These are phyloP conservation scores for Notothenia rossii DNA, from an alignment of 2,113 vertebrate species.

Conservation along the genomic window DNA sequence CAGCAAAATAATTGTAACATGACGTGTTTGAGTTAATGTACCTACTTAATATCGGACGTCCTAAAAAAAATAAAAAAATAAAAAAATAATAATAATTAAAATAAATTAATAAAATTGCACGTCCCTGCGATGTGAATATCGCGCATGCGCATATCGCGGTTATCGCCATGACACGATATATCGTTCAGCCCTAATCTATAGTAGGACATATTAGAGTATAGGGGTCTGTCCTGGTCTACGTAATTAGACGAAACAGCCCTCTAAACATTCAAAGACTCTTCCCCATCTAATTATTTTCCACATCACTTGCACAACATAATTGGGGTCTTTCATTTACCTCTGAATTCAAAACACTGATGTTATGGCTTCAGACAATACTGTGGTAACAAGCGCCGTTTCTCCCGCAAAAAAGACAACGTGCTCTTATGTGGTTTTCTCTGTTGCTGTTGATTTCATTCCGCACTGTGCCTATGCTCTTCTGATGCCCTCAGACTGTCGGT, in stretches of 20 bases:
- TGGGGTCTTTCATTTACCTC: slow-evolving; percentile 48
- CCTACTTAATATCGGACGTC: too few relatives aligned
- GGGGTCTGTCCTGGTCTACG: too few relatives aligned
- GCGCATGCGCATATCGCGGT: too few relatives aligned
- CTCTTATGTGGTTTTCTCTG: slow-evolving; percentile 48
- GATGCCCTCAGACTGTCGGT: slow-evolving; percentile 61
- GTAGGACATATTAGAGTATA: too few relatives aligned
- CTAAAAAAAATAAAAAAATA: too few relatives aligned
- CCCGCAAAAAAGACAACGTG: neutral
- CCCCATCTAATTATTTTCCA: slow-evolving; percentile 1
- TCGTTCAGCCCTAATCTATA: too few relatives aligned
- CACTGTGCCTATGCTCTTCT: slow-evolving; percentile 14
- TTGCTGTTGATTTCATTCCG: slow-evolving; percentile 43
- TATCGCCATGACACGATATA: too few relatives aligned
- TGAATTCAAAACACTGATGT: slow-evolving; percentile 37
- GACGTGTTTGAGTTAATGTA: too few relatives aligned
- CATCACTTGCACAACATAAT: slow-evolving; percentile 41
- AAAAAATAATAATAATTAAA: too few relatives aligned
- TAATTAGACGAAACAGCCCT: neutral
- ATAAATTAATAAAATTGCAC: too few relatives aligned
- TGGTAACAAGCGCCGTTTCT: slow-evolving; percentile 9
- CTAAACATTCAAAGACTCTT: slow-evolving; percentile 16
- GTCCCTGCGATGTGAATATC: too few relatives aligned
- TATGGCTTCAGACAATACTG: slow-evolving; percentile 33
- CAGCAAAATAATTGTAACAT: too few relatives aligned